Percentiles rank a stretch among this genome's conserved stretches.
Conservation (phyloP, 2,113 vertebrate genomes). For the Porphyrio hochstetteri region DNA sequence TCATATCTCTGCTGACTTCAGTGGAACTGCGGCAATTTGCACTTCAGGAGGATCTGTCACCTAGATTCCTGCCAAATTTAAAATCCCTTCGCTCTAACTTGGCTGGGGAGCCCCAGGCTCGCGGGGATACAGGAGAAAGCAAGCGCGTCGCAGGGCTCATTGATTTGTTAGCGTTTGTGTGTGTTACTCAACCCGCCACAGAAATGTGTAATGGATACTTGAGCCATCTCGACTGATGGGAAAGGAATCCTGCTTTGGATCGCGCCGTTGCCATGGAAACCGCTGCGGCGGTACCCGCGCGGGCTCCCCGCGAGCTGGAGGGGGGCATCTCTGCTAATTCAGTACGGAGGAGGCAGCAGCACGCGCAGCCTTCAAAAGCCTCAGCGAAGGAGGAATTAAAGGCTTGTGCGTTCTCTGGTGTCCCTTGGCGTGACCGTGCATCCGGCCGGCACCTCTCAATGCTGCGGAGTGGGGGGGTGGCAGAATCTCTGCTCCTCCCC, state of each 20-base stretch:
- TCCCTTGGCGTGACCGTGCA: rapidly evolving
- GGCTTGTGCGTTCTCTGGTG: not conserved
- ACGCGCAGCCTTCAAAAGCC: not conserved
- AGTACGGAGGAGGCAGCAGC: not conserved
- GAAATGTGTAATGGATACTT: not conserved
- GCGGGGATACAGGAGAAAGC: slow-evolving; percentile 8
- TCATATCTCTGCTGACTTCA: slow-evolving; percentile 63
- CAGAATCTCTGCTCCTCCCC: not conserved
- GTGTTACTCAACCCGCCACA: not conserved
- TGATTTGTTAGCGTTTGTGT: not conserved
- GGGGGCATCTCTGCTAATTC: not conserved
- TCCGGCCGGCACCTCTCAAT: rapidly evolving
- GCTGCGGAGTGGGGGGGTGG: rapidly evolving
- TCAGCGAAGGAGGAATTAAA: rapidly evolving
- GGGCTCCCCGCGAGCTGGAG: not conserved
- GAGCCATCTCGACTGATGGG: not conserved
- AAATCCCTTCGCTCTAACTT: slow-evolving; percentile 39
- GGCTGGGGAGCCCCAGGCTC: slow-evolving; percentile 46
- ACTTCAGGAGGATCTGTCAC: slow-evolving; percentile 61
- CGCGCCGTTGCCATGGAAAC: slow-evolving; percentile 28
- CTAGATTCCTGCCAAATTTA: slow-evolving; percentile 38
- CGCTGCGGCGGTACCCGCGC: not conserved
- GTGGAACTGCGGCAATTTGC: slow-evolving; percentile 62
- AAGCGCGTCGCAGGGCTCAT: not conserved
- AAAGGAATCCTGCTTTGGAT: not conserved